phyloP scores from a whole-genome alignment of 1,140 invertebrate species.

The Rhagoletis pomonella region DNA sequence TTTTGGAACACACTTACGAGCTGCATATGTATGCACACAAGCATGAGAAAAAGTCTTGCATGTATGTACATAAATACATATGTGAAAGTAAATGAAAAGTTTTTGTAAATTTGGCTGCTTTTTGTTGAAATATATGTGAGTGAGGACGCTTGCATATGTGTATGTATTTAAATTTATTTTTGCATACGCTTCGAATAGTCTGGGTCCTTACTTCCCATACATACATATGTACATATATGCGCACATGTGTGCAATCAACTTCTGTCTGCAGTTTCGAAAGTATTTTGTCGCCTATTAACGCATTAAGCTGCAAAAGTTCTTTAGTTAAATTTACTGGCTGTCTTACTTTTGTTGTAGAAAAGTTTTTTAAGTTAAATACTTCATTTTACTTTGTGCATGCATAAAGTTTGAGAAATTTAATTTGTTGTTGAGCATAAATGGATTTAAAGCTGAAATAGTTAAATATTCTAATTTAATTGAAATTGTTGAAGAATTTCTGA shows the following conservation, averaged over 20 bases:
- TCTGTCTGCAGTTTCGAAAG: conserved; percentile 42
- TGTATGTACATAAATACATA: background rate
- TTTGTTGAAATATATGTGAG: background rate
- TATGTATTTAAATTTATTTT: conserved; percentile 31
- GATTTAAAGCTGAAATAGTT: background rate
- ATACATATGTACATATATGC: background rate
- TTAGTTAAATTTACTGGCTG: conserved; percentile 52
- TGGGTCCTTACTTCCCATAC: background rate
- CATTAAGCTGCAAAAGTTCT: conserved; percentile 45
- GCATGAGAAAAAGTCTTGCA: background rate
- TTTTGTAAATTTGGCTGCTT: background rate
- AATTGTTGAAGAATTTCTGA: background rate
- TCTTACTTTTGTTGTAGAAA: conserved; percentile 33
- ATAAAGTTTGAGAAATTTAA: background rate
- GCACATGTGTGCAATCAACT: background rate
- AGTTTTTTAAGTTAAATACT: background rate
- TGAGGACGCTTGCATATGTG: background rate
- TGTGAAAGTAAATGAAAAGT: background rate
- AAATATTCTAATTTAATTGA: background rate
- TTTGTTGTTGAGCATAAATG: conserved; percentile 3
- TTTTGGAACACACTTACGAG: background rate
- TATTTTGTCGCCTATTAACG: conserved; percentile 51
- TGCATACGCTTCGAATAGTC: background rate
- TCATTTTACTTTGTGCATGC: background rate
- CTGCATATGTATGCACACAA: background rate